Base-by-base conservation (phyloP, 1,140 invertebrate species). In the Dermatophagoides farinae region DNA sequence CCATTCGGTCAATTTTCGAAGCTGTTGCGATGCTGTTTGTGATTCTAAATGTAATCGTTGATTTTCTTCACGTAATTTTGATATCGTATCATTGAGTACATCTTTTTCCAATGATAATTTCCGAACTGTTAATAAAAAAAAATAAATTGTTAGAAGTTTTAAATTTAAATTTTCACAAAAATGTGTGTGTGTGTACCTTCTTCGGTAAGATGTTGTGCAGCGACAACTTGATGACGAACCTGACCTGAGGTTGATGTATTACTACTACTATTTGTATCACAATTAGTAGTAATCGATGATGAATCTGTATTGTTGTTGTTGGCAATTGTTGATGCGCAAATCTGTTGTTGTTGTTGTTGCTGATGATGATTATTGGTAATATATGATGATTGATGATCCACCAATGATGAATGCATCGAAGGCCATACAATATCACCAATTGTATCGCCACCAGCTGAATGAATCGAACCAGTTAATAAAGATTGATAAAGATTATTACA, bases 1-100 rank as follows among this genome's bases (percentile, higher is more conserved):
- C 88, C 88, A 93, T 70, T 92, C 87, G 10, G 87, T 90, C 71
- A 91, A 90, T 65, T 84, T 82, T 22, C 86, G 78, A 11, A 93
- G 77, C 68, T 92, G 88, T 66, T 86, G 83, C 11, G 86, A 85
- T 23, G 88, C 87, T 37, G 83, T 82, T 61, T 87, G 83, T 18
- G 84, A 87, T 70, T 91, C 87, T 64, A 90, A 86, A 66, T 88
- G 84, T 12, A 91, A 73, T 41, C 86, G 79, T 10, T 81, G 77
- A 72, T 93, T 93, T 68, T 91, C 86, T 49, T 86, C 81, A 40
- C 83, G 75, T 50, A 93, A 72, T 49, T 84, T 77, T 57, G 82
- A 77, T 2, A 88, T 83, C 64, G 77, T 40, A 23, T 63, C 70
- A 37, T 64, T 62, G 46, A 72, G 67, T 39, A 69, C 59, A 1